Evolutionary conservation across 2,113 vertebrate species (phyloP).

Genomic region (Piprites chloris): DNA sequence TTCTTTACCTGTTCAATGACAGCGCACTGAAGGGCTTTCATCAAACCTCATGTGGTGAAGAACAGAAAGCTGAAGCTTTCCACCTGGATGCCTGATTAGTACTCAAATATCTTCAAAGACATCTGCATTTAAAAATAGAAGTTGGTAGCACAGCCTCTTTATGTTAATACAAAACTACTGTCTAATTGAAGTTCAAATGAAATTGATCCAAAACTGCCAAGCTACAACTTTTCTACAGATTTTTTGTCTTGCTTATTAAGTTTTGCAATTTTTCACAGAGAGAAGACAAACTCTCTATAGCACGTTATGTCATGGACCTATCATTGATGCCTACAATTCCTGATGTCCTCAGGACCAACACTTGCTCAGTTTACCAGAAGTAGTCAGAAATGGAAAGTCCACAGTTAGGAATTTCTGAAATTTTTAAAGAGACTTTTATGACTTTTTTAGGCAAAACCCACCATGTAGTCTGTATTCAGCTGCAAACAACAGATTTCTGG

Average conservation of each 20-base stretch:
- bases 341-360: neutral
- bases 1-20: neutral
- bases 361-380: neutral
- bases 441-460: neutral
- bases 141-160: neutral
- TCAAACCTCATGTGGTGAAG: neutral
- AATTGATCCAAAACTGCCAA: neutral
- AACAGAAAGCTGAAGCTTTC: constrained; percentile 6
- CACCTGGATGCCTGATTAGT: neutral
- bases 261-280: neutral
- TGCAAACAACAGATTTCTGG: neutral
- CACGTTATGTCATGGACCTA: neutral
- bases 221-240: neutral
- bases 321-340: neutral
- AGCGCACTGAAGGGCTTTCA: neutral
- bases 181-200: constrained; percentile 6
- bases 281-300: neutral
- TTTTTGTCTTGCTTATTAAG: neutral
- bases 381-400: neutral
- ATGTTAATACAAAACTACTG: neutral
- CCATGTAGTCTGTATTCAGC: neutral
- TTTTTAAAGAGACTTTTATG: neutral
- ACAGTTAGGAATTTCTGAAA: neutral
- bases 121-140: constrained; percentile 24
- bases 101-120: constrained; percentile 22